Evolutionary conservation across 2,113 vertebrate species (phyloP).

Genomic region (Nothocercus julius): DNA sequence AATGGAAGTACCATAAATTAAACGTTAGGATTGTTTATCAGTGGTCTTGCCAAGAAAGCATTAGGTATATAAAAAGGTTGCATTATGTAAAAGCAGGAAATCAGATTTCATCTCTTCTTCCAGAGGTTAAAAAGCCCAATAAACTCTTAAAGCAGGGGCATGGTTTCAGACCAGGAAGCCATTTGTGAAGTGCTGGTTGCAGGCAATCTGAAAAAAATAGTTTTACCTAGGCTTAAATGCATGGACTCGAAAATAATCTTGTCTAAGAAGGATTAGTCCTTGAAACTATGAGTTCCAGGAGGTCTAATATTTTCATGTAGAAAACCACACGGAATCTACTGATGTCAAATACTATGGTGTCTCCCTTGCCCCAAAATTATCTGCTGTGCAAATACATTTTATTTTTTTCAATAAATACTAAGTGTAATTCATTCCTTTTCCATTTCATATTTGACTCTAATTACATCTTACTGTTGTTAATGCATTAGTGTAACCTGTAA

Average conservation of each 20-base stretch:
- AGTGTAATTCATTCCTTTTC: not conserved
- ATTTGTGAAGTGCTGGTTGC: not conserved
- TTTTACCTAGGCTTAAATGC: not conserved
- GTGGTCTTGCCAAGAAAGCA: not conserved
- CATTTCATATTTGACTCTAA: not conserved
- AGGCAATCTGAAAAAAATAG: not conserved
- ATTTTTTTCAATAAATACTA: not conserved
- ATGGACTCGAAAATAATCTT: not conserved
- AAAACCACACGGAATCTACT: not conserved
- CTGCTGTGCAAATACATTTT: not conserved
- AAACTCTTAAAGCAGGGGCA: not conserved
- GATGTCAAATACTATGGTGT: not conserved
- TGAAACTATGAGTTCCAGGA: not conserved
- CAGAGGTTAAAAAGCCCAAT: not conserved
- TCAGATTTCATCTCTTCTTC: not conserved
- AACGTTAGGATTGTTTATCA: not conserved
- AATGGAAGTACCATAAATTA: conserved; percentile 16
- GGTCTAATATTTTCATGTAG: not conserved
- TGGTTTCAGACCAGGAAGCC: not conserved
- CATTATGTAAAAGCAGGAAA: not conserved
- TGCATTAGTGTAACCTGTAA: not conserved
- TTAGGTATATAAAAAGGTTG: not conserved
- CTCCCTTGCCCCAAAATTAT: not conserved
- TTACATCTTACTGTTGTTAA: not conserved
- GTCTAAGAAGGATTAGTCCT: not conserved